Conservation (phyloP, 2,113 vertebrate genomes). For the Clinocottus analis region DNA sequence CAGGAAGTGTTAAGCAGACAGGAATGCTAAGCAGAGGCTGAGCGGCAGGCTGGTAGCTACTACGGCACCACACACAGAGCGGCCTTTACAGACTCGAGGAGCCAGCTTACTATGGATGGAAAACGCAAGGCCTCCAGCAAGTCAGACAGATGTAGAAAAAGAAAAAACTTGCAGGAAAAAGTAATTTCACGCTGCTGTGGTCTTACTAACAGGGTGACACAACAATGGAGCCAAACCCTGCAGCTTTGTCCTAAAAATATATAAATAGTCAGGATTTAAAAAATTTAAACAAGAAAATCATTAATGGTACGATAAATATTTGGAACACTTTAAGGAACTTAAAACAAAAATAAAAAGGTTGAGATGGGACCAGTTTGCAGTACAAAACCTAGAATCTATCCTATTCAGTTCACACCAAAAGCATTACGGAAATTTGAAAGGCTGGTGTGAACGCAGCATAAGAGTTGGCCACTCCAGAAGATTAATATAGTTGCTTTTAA, state of each 20-base stretch:
- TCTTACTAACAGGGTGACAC: not conserved
- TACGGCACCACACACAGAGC: constrained; percentile 34
- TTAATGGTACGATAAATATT: not conserved
- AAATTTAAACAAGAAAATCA: not conserved
- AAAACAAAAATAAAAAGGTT: not conserved
- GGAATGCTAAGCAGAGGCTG: constrained; percentile 62
- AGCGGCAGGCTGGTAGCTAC: constrained; percentile 35
- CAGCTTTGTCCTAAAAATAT: not conserved
- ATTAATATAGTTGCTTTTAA: not conserved
- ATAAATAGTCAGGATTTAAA: not conserved
- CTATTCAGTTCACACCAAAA: no score
- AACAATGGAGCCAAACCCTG: not conserved
- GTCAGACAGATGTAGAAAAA: constrained; percentile 15
- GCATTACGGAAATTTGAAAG: no score
- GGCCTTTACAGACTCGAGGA: constrained; percentile 12
- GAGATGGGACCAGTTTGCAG: not conserved
- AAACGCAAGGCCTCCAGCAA: constrained; percentile 10
- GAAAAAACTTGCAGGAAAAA: not conserved
- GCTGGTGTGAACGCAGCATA: no score
- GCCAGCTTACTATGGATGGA: constrained; percentile 4
- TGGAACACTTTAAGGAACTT: not conserved
- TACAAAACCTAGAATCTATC: not conserved
- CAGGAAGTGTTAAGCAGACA: constrained; percentile 63
- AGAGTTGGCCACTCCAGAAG: not conserved
- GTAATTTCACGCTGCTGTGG: not conserved